Base-by-base conservation (phyloP, 2,888 invertebrate genomes). In the Drosophila planitibia region DNA sequence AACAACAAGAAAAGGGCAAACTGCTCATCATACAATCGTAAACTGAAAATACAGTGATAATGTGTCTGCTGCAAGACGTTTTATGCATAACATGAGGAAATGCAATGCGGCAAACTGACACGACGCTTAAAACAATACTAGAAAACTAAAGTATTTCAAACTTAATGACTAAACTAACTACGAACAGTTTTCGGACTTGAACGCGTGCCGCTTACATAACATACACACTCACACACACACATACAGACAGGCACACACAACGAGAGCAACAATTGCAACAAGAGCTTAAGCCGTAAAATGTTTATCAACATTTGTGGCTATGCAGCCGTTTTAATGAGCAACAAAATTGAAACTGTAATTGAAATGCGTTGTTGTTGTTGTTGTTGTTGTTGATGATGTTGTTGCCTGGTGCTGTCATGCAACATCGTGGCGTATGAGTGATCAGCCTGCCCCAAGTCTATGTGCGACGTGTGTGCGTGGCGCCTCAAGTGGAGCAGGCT, bases 261-360 rank as follows among this genome's bases (percentile, higher is more conserved):
- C 53, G 30, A 6, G 54, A 59, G 19, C 52, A 64, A 32, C 55
- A 51, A 66, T 55, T 53, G n/a, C 61, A 58, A 25, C 65, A 32
- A 59, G n/a, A 14, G 37, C 39, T 62, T 62, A 32, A 25, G 67
- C 53, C 49, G 61, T 65, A 76, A 85, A 82, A 88, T 84, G 74
- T 88, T 85, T 85, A 88, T 85, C 76, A 87, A 81, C 87, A 86
- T 82, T 86, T 83, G 74, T 58, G 39, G 79, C 79, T 61, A 54
- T 55, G 82, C 79, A 79, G 79, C 69, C 67, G 67, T 47, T 77
- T 83, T 89, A 85, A 85, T 85, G 87, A 85, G 86, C 73, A 86
- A 83, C 86, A 78, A 85, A 85, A 79, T 86, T 89, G 76, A 83
- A 86, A 86, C 70, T 71, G 73, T 89, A 85, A 86, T 85, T 89